phyloP scores from a whole-genome alignment of 35 echinoderm and acorn worm species.

The Apostichopus californicus region DNA sequence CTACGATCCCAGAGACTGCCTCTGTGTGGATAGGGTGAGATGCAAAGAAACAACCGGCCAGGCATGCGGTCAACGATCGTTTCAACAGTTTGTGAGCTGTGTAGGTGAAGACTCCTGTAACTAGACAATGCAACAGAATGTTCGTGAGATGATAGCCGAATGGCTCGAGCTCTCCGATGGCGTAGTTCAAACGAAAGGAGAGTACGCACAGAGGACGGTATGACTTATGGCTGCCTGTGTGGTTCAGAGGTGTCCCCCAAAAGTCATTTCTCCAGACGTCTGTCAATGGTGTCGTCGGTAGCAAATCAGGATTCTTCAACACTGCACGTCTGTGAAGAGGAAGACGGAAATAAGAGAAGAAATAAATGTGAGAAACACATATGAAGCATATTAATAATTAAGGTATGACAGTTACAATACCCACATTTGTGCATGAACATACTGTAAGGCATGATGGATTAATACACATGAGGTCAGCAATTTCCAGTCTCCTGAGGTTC shows the following conservation, averaged over 20 bases:
- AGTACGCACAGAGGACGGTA: slow-evolving; percentile 94
- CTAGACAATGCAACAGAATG: slow-evolving; percentile 67
- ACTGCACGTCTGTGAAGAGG: slow-evolving; percentile 85
- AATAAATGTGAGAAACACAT: no score
- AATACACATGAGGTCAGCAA: no score
- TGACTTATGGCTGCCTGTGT: slow-evolving; percentile 93
- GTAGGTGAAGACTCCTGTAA: slow-evolving; percentile 53
- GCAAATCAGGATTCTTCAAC: slow-evolving; percentile 89
- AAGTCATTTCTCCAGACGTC: slow-evolving; percentile 88
- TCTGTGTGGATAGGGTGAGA: slow-evolving; percentile 94
- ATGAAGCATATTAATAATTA: no score
- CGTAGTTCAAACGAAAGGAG: slow-evolving; percentile 86
- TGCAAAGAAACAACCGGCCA: slow-evolving; percentile 66
- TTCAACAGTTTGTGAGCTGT: slow-evolving; percentile 40
- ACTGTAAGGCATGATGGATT: no score
- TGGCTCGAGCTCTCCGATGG: slow-evolving; percentile 68
- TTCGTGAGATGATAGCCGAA: slow-evolving; percentile 90
- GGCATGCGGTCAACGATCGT: slow-evolving; percentile 25
- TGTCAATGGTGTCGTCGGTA: slow-evolving; percentile 65
- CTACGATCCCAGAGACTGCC: slow-evolving; percentile 90
- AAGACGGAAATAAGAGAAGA: no score
- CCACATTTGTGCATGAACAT: no score
- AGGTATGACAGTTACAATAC: no score
- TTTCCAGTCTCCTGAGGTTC: no score
- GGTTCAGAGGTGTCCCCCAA: slow-evolving; percentile 91